A percentile compares a stretch with the other conserved stretches of the same genome.
Conservation (phyloP, 2,888 invertebrate species). For the Halocaridina rubra region DNA sequence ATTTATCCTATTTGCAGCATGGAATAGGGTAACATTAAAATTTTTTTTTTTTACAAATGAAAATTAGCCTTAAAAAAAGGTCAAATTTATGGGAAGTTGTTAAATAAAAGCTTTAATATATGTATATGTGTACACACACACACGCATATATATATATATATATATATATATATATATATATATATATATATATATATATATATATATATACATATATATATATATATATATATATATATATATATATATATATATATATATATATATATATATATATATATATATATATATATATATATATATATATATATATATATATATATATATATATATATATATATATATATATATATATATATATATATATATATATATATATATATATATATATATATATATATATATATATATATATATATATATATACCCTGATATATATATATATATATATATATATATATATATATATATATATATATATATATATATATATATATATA, state of each 20-base stretch:
- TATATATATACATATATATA: neutral
- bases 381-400: neutral
- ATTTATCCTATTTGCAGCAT: conserved; percentile 50
- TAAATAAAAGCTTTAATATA: no score
- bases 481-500: no score
- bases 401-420: neutral
- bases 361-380: neutral
- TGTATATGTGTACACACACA: neutral
- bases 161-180: neutral
- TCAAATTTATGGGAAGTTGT: no score
- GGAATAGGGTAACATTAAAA: conserved; percentile 21
- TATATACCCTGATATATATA: neutral
- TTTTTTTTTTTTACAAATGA: no score
- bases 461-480: no score
- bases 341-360: neutral
- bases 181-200: neutral
- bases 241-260: neutral
- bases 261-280: conserved; percentile 1
- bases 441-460: no score
- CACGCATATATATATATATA: neutral
- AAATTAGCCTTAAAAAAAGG: no score
- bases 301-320: neutral
- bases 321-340: neutral
- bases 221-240: conserved; percentile 19
- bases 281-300: neutral